Percentiles rank a stretch among this genome's conserved stretches.
Conservation (phyloP, 2,888 invertebrate species). For the Morpho achilles region DNA sequence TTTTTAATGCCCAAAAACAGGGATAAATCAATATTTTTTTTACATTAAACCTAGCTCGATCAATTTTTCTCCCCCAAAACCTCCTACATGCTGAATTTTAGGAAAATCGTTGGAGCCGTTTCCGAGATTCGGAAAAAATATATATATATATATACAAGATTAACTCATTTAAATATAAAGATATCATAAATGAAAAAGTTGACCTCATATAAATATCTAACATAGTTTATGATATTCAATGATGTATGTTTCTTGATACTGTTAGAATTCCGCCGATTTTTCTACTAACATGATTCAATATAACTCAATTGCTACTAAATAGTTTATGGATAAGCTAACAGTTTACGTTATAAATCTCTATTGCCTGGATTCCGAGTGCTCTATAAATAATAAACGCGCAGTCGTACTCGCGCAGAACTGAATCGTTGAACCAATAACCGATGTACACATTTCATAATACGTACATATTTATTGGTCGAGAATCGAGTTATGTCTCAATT, state of each 20-base stretch:
- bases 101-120: no score
- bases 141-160: no score
- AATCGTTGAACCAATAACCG: slow-evolving; percentile 24
- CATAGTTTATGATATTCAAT: no score
- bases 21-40: no score
- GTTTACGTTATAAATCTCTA: slow-evolving; percentile 39
- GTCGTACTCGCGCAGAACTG: slow-evolving; percentile 11
- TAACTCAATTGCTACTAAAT: slow-evolving; percentile 31
- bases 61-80: no score
- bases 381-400: slow-evolving; percentile 21
- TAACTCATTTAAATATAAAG: no score
- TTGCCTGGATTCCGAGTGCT: slow-evolving; percentile 32
- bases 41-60: no score
- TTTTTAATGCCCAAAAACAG: no score
- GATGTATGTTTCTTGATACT: background rate
- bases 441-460: slow-evolving; percentile 17
- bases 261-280: background rate
- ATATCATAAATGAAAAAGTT: no score
- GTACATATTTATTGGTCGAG: slow-evolving; percentile 4
- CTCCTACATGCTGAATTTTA: no score
- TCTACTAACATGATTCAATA: slow-evolving; percentile 11
- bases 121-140: no score
- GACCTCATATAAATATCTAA: no score
- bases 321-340: slow-evolving; percentile 30
- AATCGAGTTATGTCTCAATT: slow-evolving; percentile 2